A percentile compares a stretch with the other conserved stretches of the same genome.
These are phyloP conservation scores for Kryptolebias marmoratus DNA, from an alignment of 2,113 vertebrate genomes.

Conservation along the genomic window DNA sequence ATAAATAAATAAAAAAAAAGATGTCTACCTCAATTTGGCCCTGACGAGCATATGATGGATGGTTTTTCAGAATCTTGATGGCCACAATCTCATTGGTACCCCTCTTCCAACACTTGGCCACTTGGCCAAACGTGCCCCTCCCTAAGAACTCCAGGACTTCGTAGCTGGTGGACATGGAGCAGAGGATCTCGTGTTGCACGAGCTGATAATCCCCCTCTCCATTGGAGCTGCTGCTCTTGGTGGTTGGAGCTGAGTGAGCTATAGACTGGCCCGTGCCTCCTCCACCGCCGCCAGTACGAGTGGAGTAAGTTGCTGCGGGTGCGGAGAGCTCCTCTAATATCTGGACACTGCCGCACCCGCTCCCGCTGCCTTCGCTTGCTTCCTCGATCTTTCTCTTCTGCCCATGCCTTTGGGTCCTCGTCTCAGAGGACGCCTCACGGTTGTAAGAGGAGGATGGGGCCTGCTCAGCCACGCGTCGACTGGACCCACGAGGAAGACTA, in stretches of 20 bases:
- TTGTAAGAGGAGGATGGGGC: slow-evolving; percentile 78
- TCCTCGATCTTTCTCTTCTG: slow-evolving; percentile 97
- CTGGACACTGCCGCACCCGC: slow-evolving; percentile 95
- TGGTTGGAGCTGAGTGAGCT: slow-evolving; percentile 87
- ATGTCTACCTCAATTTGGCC: slow-evolving; percentile 94
- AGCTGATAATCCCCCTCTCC: slow-evolving; percentile 98
- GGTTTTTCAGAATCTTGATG: slow-evolving; percentile 98
- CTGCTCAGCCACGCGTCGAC: slow-evolving; percentile 86
- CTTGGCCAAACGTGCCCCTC: slow-evolving; percentile 95
- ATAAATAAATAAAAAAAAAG: neutral
- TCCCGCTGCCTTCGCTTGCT: slow-evolving; percentile 72
- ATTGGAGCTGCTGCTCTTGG: slow-evolving; percentile 94
- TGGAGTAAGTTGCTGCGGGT: slow-evolving; percentile 92
- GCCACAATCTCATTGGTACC: slow-evolving; percentile 99
- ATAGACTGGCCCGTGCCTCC: slow-evolving; percentile 87
- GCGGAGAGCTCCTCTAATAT: slow-evolving; percentile 98
- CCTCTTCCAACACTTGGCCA: slow-evolving; percentile 98
- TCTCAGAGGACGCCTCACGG: slow-evolving; percentile 54
- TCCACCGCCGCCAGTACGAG: slow-evolving; percentile 89
- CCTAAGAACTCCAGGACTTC: slow-evolving; percentile 97
- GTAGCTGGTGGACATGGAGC: slow-evolving; percentile 95
- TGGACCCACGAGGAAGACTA: slow-evolving; percentile 84
- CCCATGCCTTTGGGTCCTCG: slow-evolving; percentile 86
- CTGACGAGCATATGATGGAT: slow-evolving; percentile 96
- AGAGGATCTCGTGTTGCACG: slow-evolving; percentile 97